Evolutionary conservation across 2,113 vertebrate genomes (phyloP).

Genomic region (Mandrillus leucophaeus): DNA sequence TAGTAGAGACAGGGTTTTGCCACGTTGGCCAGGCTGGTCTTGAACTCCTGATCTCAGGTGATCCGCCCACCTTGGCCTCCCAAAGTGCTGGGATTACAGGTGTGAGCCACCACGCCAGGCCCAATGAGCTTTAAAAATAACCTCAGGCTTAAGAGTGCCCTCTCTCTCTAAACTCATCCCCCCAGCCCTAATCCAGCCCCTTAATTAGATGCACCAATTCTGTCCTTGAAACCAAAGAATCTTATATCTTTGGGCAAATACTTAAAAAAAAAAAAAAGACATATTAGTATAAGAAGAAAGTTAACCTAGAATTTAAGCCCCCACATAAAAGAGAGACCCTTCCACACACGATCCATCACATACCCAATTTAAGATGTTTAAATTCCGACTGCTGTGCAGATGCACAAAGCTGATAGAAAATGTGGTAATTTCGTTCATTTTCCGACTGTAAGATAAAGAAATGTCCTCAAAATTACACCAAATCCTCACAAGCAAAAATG

Average conservation of each 20-base stretch:
- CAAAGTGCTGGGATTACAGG: too few relatives aligned
- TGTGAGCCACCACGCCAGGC: too few relatives aligned
- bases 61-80: too few relatives aligned
- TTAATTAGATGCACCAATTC: background rate
- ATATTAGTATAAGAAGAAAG: background rate
- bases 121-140: background rate
- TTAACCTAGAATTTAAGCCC: background rate
- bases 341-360: conserved; percentile 71
- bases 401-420: conserved; percentile 98
- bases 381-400: conserved; percentile 91
- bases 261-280: background rate
- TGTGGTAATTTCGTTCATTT: conserved; percentile 98
- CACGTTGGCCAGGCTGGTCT: too few relatives aligned
- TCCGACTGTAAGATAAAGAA: conserved; percentile 88
- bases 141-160: background rate
- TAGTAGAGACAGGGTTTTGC: too few relatives aligned
- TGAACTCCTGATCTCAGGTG: too few relatives aligned
- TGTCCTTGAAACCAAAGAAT: background rate
- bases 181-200: background rate
- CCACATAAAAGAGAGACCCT: background rate
- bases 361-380: conserved; percentile 91
- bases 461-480: background rate
- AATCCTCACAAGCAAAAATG: background rate
- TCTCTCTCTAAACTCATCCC: too few relatives aligned
- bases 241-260: background rate